Conservation (phyloP, 2,113 vertebrate species). For the Montifringilla adamsi region DNA sequence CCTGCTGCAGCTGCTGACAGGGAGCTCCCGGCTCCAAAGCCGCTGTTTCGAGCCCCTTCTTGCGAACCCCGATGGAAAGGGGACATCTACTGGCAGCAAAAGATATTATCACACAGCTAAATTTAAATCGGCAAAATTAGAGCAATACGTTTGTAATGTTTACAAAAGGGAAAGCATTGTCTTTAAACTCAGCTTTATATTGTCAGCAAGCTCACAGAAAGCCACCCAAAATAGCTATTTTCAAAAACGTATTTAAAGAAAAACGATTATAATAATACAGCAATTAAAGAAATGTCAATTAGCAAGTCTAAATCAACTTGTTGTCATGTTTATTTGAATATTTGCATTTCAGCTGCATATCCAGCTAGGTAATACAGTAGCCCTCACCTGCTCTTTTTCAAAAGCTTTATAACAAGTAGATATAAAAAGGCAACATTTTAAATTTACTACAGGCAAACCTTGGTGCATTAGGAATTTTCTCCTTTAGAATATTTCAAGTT, state of each 20-base stretch:
- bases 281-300: not conserved
- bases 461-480: not conserved
- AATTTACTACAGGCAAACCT: not conserved
- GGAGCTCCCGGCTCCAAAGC: not conserved
- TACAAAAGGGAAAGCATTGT: not conserved
- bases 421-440: not conserved
- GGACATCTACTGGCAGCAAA: slow-evolving; percentile 45
- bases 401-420: not conserved
- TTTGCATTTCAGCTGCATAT: not conserved
- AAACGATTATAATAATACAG: not conserved
- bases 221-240: not conserved
- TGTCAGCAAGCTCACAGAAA: not conserved
- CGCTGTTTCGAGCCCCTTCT: accelerated
- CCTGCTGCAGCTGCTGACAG: not conserved
- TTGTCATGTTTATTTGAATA: not conserved
- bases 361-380: not conserved
- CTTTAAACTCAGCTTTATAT: not conserved
- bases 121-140: not conserved
- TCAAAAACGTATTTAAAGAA: not conserved
- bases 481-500: not conserved
- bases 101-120: not conserved
- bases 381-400: not conserved
- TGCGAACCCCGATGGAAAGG: not conserved
- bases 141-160: not conserved
- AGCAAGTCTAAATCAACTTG: not conserved